phyloP scores from a whole-genome alignment of 2,888 invertebrate species.

The Meiosimyza decipiens region DNA sequence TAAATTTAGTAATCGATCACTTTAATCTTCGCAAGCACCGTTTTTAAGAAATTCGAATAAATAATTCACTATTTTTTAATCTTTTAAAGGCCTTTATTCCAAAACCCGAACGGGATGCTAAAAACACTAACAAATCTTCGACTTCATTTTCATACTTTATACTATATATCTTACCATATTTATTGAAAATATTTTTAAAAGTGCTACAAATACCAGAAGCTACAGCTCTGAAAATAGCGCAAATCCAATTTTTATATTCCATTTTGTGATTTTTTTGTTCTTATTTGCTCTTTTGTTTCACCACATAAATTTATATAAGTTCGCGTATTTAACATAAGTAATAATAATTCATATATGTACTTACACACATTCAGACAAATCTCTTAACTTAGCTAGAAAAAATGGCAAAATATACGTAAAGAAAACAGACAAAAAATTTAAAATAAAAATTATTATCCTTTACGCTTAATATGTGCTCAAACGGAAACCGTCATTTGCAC shows the following conservation, averaged over 20 bases:
- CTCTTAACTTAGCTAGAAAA: neutral
- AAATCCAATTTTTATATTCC: neutral
- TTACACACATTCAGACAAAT: neutral
- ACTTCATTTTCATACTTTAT: too few relatives aligned
- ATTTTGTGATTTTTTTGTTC: neutral
- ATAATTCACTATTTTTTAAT: too few relatives aligned
- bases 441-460: conserved; percentile 55
- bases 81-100: too few relatives aligned
- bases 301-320: conserved; percentile 48
- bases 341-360: conserved; percentile 53
- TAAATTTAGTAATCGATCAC: too few relatives aligned
- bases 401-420: neutral
- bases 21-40: too few relatives aligned
- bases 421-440: conserved; percentile 35
- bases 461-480: conserved; percentile 57
- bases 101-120: too few relatives aligned
- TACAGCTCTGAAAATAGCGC: neutral
- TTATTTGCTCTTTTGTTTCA: conserved; percentile 12
- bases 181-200: too few relatives aligned
- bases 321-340: conserved; percentile 56
- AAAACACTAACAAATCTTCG: too few relatives aligned
- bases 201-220: too few relatives aligned
- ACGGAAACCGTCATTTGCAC: conserved; percentile 57
- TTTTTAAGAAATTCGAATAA: too few relatives aligned
- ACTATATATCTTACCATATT: too few relatives aligned